A percentile compares a stretch with the other conserved stretches of the same genome.
Evolutionary conservation across 1,140 invertebrate species (phyloP).

Genomic region (Schlechtendalia chinensis): DNA sequence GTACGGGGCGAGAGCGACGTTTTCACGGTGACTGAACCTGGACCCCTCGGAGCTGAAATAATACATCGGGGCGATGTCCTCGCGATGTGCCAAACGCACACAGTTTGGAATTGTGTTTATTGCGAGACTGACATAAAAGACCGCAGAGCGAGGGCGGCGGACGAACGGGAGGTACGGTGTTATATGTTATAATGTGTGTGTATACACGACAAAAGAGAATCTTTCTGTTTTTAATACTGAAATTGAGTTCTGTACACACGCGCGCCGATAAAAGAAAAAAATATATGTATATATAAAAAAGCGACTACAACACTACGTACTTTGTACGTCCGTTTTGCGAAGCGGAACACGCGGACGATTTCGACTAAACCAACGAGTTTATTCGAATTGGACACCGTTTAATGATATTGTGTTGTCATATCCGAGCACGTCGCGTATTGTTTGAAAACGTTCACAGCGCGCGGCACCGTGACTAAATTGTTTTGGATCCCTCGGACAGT

Average conservation of each 20-base stretch:
- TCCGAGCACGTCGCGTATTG: too few relatives aligned
- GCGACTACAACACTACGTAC: too few relatives aligned
- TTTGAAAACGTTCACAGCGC: too few relatives aligned
- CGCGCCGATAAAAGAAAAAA: too few relatives aligned
- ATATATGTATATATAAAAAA: too few relatives aligned
- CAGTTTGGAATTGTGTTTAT: constrained; percentile 47
- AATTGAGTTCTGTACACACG: background rate
- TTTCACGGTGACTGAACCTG: constrained; percentile 49
- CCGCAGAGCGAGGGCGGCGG: background rate
- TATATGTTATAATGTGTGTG: constrained; percentile 6
- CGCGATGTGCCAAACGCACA: constrained; percentile 45
- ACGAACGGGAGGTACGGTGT: background rate
- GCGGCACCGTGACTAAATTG: too few relatives aligned
- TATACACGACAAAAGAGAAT: constrained; percentile 24
- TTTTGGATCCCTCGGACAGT: too few relatives aligned
- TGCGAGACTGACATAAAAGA: constrained; percentile 46
- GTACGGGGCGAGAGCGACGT: constrained; percentile 37
- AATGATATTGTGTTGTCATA: too few relatives aligned
- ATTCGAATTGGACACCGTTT: too few relatives aligned
- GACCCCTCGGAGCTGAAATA: constrained; percentile 42
- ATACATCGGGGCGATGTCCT: constrained; percentile 46
- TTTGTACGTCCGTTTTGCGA: too few relatives aligned
- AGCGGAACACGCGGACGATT: too few relatives aligned
- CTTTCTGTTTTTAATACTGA: constrained; percentile 38
- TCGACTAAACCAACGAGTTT: too few relatives aligned